phyloP scores from a whole-genome alignment of 2,113 vertebrate genomes.

The Nettapus auritus region DNA sequence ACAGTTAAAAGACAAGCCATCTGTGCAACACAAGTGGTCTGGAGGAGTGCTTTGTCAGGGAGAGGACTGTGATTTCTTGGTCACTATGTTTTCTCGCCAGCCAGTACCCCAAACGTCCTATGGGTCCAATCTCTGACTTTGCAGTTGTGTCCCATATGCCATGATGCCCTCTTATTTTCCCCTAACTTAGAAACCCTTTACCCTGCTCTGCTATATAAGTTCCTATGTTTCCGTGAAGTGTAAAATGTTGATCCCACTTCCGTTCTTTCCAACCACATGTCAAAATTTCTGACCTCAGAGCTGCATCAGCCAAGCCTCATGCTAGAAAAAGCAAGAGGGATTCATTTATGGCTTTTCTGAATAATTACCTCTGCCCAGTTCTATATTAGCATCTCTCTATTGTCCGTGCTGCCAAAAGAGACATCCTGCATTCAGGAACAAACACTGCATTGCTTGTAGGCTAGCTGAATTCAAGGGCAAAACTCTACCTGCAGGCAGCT shows the following conservation, averaged over 20 bases:
- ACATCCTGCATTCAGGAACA: not conserved
- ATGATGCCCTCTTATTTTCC: not conserved
- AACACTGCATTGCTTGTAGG: fast-evolving
- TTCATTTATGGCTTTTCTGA: not conserved
- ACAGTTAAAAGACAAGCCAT: constrained; percentile 42
- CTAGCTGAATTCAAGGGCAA: not conserved
- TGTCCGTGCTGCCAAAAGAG: not conserved
- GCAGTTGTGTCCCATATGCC: not conserved
- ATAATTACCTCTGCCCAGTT: constrained; percentile 15
- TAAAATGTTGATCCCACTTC: not conserved
- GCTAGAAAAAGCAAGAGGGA: not conserved
- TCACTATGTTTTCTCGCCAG: not conserved
- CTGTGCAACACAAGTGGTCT: constrained; percentile 45
- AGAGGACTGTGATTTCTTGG: constrained; percentile 18
- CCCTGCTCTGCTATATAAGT: not conserved
- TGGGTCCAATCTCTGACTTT: not conserved
- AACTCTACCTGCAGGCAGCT: not conserved
- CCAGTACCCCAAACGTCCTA: not conserved
- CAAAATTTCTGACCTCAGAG: not conserved
- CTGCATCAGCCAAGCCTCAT: not conserved
- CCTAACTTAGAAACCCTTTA: not conserved
- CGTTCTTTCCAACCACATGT: not conserved
- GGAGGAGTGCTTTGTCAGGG: constrained; percentile 45
- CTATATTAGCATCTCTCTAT: not conserved
- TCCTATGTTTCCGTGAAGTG: fast-evolving